Evolutionary conservation across 2,888 invertebrate species (phyloP).

Genomic region (Torymus auratus): DNA sequence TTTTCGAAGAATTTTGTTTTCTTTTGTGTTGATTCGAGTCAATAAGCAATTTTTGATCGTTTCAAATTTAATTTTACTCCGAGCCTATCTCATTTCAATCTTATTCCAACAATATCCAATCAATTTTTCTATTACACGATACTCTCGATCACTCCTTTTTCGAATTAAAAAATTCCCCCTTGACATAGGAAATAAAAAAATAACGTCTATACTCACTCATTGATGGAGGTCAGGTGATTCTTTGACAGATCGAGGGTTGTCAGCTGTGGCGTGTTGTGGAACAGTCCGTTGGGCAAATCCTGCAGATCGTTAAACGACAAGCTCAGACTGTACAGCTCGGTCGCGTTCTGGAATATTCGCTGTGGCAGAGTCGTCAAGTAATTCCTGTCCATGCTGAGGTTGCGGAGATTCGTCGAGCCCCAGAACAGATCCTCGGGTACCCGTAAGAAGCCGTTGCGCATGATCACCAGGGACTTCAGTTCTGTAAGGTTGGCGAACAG

Average conservation of each 20-base stretch:
- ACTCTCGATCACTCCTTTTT: too few relatives aligned
- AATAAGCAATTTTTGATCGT: too few relatives aligned
- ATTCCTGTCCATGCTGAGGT: constrained; percentile 81
- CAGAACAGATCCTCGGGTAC: constrained; percentile 82
- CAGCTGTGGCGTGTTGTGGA: constrained; percentile 79
- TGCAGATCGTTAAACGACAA: constrained; percentile 82
- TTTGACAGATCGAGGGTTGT: constrained; percentile 81
- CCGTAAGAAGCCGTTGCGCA: constrained; percentile 79
- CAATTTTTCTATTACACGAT: too few relatives aligned
- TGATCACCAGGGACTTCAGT: constrained; percentile 80
- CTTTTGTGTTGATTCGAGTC: too few relatives aligned
- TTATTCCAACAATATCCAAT: too few relatives aligned
- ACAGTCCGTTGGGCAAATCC: constrained; percentile 80
- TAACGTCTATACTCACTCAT: constrained; percentile 77
- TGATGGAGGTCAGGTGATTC: constrained; percentile 81
- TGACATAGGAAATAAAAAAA: background rate
- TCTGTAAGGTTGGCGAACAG: constrained; percentile 81
- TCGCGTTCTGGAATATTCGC: constrained; percentile 81
- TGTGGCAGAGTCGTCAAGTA: constrained; percentile 78
- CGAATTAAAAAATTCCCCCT: background rate
- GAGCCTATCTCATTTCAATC: too few relatives aligned
- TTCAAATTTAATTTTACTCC: too few relatives aligned
- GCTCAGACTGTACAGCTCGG: constrained; percentile 81
- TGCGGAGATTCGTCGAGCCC: constrained; percentile 79
- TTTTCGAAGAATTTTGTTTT: too few relatives aligned